Evolutionary conservation across 2,888 invertebrate species (phyloP).

Genomic region (Sepioteuthis lessoniana): DNA sequence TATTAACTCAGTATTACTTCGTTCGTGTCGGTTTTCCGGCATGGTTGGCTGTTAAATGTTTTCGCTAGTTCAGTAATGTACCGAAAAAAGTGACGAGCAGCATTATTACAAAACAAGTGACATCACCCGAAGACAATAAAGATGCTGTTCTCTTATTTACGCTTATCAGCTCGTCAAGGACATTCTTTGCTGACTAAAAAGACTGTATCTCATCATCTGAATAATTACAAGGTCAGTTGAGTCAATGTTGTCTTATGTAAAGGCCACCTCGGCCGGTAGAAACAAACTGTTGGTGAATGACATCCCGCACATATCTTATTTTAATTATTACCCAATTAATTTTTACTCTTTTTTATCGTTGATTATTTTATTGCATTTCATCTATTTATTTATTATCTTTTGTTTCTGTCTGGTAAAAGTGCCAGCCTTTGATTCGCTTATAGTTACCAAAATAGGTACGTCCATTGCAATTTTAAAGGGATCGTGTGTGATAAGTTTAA

Average conservation of each 20-base stretch:
- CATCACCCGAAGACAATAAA: not conserved
- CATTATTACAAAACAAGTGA: not conserved
- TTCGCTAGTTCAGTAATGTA: not conserved
- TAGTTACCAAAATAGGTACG: too few relatives aligned
- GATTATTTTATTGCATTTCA: not conserved
- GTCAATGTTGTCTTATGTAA: constrained; percentile 15
- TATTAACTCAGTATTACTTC: not conserved
- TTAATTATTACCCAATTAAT: not conserved
- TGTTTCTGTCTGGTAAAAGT: too few relatives aligned
- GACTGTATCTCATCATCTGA: not conserved
- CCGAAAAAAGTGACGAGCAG: not conserved
- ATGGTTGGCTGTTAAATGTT: not conserved
- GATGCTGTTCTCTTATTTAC: not conserved
- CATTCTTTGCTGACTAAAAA: not conserved
- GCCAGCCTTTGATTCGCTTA: too few relatives aligned
- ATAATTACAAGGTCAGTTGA: not conserved
- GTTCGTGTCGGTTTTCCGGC: constrained; percentile 33
- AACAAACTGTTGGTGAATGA: not conserved
- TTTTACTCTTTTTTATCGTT: not conserved
- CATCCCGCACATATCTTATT: not conserved
- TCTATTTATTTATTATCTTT: too few relatives aligned
- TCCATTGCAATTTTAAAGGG: too few relatives aligned
- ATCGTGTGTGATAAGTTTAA: too few relatives aligned
- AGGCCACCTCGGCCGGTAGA: not conserved
- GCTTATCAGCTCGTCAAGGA: not conserved